A percentile compares a stretch with the other conserved stretches of the same genome.
Evolutionary conservation across 2,113 vertebrate species (phyloP).

Genomic region (Vulpes vulpes): DNA sequence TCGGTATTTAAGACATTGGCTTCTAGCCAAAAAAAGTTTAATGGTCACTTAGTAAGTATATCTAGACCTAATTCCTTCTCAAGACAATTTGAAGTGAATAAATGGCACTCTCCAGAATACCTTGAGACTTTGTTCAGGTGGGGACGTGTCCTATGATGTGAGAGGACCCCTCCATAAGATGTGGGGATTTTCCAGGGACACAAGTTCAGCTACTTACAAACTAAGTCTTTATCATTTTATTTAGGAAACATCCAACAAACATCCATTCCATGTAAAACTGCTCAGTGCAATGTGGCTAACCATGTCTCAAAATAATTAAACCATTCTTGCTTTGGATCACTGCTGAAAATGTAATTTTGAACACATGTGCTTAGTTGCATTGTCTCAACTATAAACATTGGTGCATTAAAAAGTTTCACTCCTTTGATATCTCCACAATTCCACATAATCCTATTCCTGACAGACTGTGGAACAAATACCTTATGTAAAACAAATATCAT

Average conservation of each 20-base stretch:
- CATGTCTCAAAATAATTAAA: too few relatives aligned
- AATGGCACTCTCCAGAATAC: background rate
- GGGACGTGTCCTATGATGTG: accelerated
- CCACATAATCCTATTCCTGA: background rate
- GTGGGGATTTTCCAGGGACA: background rate
- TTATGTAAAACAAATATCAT: background rate
- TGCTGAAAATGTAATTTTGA: background rate
- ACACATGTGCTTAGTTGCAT: background rate
- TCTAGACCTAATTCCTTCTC: background rate
- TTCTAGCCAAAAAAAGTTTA: background rate
- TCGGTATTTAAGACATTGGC: background rate
- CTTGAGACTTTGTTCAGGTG: background rate
- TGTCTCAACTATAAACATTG: background rate
- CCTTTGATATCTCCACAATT: background rate
- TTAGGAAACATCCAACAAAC: background rate
- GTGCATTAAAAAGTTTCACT: background rate
- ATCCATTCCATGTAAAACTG: background rate
- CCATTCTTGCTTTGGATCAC: background rate
- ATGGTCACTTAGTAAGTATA: background rate
- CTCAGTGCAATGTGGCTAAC: background rate
- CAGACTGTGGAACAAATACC: background rate
- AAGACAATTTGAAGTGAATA: background rate
- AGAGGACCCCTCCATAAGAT: background rate
- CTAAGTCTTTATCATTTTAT: background rate
- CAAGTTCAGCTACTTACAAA: background rate